Percentiles rank a stretch among this genome's conserved stretches.
These are phyloP conservation scores for Lagodon rhomboides DNA, from an alignment of 2,797 vertebrate genomes.

Conservation along the genomic window DNA sequence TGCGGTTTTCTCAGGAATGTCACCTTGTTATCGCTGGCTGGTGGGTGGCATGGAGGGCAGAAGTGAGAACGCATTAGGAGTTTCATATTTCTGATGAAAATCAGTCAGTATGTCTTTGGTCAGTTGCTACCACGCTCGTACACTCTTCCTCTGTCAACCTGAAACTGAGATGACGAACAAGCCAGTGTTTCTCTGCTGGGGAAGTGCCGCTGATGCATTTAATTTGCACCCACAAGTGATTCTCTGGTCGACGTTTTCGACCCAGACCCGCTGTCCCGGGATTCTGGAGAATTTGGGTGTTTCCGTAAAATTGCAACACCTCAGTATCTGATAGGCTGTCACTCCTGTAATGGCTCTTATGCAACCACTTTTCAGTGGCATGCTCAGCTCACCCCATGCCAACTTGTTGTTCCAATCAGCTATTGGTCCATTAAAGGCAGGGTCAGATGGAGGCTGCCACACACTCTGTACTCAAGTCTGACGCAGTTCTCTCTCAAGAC, in stretches of 20 bases:
- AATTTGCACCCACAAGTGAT: neutral
- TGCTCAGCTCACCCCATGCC: constrained; percentile 45
- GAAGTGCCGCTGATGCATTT: constrained; percentile 5
- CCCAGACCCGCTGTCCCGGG: neutral
- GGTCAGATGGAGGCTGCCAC: constrained; percentile 51
- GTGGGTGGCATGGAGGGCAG: constrained; percentile 42
- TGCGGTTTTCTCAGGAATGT: constrained; percentile 72
- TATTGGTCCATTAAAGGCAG: constrained; percentile 53
- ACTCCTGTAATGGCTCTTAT: constrained; percentile 56
- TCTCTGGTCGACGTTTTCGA: constrained; percentile 9
- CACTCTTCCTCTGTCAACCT: constrained; percentile 18
- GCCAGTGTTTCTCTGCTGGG: too few species aligned
- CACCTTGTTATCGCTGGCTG: constrained; percentile 69
- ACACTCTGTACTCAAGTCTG: constrained; percentile 38
- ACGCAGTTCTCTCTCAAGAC: constrained; percentile 51
- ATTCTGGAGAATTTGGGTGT: constrained; percentile 29
- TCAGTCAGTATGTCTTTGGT: constrained; percentile 21
- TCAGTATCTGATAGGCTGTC: constrained; percentile 35
- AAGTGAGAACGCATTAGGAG: constrained; percentile 25
- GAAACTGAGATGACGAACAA: constrained; percentile 14
- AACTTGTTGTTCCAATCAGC: constrained; percentile 58
- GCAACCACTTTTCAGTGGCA: constrained; percentile 49
- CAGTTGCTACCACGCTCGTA: constrained; percentile 5
- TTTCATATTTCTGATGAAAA: constrained; percentile 39
- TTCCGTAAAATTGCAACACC: constrained; percentile 42